Percentiles rank a stretch among this genome's conserved stretches.
Evolutionary conservation across 2,113 vertebrate genomes (phyloP).

Genomic region (Malurus alboscapulatus): DNA sequence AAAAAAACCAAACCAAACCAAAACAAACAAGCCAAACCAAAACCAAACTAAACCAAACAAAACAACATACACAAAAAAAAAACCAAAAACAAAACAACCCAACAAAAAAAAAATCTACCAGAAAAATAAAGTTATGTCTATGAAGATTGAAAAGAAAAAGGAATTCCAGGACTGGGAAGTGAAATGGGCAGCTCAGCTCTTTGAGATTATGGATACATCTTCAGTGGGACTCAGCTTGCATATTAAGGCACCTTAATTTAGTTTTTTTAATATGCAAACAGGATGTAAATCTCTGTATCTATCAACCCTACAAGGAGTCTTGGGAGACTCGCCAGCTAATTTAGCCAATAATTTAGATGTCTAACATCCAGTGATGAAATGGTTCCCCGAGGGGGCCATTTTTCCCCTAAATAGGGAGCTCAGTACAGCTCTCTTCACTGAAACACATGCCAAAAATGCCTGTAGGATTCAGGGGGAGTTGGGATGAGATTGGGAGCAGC

Average conservation of each 20-base stretch:
- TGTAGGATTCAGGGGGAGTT: not conserved
- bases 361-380: not conserved
- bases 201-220: accelerated
- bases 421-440: not conserved
- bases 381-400: not conserved
- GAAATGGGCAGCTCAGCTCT: not conserved
- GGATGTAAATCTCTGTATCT: not conserved
- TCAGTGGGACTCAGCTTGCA: not conserved
- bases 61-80: accelerated
- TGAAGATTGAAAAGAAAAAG: not conserved
- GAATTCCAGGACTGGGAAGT: not conserved
- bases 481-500: not conserved
- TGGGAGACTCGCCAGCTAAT: not conserved
- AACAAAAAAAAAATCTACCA: not conserved
- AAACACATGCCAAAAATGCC: accelerated
- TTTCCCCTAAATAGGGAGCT: not conserved
- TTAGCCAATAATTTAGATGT: not conserved
- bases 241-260: not conserved
- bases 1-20: not conserved
- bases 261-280: not conserved
- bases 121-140: not conserved
- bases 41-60: not conserved
- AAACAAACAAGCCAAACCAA: not conserved
- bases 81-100: not conserved
- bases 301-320: not conserved